Conservation (phyloP, 2,797 vertebrate species). For the Pterois miles region DNA sequence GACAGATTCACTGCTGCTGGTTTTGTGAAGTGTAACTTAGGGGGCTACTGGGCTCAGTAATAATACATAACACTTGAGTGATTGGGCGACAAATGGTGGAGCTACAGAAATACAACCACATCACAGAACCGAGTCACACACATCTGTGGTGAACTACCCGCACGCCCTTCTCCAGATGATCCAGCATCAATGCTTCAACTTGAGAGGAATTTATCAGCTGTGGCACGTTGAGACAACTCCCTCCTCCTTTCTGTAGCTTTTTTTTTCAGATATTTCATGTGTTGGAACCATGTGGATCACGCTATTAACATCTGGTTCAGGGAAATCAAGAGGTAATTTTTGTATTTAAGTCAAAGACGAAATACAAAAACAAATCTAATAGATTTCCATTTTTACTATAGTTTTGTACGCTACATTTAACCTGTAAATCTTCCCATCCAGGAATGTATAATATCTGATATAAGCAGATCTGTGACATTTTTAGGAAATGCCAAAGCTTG, state of each 20-base stretch:
- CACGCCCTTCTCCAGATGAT: neutral
- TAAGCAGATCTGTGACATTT: neutral
- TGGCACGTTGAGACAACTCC: slow-evolving; percentile 1
- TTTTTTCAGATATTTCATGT: slow-evolving; percentile 25
- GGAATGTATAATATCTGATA: neutral
- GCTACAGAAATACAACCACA: slow-evolving; percentile 15
- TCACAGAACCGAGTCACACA: neutral
- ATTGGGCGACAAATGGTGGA: neutral
- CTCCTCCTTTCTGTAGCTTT: neutral
- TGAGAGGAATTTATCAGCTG: slow-evolving; percentile 14
- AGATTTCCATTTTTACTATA: neutral
- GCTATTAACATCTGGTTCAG: neutral
- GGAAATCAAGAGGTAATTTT: neutral
- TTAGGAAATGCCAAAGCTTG: neutral
- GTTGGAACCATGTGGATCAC: neutral
- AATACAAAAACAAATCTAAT: neutral
- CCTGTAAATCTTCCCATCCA: neutral
- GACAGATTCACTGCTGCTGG: slow-evolving; percentile 10
- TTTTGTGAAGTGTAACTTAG: neutral
- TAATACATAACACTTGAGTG: neutral
- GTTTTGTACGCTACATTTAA: neutral
- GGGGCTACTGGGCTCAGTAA: neutral
- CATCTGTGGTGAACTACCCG: neutral
- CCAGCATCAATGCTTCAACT: neutral
- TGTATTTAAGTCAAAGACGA: neutral